These are phyloP conservation scores for Odocoileus hemionus DNA, from an alignment of 2,113 vertebrate genomes.

Conservation along the genomic window DNA sequence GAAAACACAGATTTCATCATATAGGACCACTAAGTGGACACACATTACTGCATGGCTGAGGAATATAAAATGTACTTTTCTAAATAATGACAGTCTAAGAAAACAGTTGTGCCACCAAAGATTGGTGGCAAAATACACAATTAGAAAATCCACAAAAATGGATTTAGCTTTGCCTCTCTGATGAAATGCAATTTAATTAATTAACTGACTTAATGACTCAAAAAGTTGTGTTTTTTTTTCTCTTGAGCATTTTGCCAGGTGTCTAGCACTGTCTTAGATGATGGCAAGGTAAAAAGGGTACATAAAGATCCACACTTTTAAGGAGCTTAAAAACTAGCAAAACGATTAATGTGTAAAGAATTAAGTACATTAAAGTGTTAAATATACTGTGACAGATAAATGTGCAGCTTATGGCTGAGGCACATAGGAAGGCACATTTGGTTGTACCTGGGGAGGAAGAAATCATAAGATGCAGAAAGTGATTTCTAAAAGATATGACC, in stretches of 20 bases:
- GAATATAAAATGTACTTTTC: neutral
- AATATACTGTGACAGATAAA: neutral
- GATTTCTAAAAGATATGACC: neutral
- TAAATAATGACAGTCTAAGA: neutral
- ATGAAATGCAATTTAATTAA: neutral
- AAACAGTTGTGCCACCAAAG: neutral
- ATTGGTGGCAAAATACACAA: neutral
- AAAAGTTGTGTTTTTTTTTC: neutral
- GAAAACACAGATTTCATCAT: neutral
- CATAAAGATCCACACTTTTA: neutral
- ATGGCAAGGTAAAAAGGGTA: neutral
- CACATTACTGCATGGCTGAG: neutral
- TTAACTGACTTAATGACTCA: neutral
- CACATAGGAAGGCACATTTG: neutral
- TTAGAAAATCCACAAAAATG: constrained; percentile 19
- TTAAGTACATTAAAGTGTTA: neutral
- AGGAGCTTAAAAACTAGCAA: neutral
- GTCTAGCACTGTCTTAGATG: neutral
- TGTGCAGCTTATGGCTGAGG: neutral
- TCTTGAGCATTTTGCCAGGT: neutral
- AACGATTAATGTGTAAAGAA: neutral
- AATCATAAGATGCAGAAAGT: neutral
- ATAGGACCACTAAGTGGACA: neutral
- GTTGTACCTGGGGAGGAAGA: neutral
- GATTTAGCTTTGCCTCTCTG: neutral